A percentile compares a stretch with the other conserved stretches of the same genome.
phyloP scores from a whole-genome alignment of 1,140 invertebrate genomes.

The Pemphigus obesinymphae region DNA sequence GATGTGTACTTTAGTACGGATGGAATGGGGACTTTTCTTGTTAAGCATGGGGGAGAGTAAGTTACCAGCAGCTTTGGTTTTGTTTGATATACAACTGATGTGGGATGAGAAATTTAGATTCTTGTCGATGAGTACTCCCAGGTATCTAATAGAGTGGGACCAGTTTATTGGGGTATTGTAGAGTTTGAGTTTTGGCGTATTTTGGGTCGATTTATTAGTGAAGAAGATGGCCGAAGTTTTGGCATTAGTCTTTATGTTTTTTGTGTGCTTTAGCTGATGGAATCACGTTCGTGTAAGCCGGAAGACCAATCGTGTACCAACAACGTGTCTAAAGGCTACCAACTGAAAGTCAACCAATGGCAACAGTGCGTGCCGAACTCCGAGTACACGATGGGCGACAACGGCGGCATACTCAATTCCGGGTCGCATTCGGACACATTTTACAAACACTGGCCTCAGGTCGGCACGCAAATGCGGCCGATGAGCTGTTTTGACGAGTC shows the following conservation, averaged over 20 bases:
- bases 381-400: not conserved
- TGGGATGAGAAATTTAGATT: too few relatives aligned
- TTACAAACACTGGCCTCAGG: constrained; percentile 50
- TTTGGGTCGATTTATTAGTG: too few relatives aligned
- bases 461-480: constrained; percentile 50
- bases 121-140: too few relatives aligned
- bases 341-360: constrained; percentile 48
- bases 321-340: constrained; percentile 35
- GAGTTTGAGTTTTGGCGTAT: too few relatives aligned
- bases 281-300: constrained; percentile 48
- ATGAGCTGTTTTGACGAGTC: constrained; percentile 49
- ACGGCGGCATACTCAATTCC: constrained; percentile 35
- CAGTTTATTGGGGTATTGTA: too few relatives aligned
- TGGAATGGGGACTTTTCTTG: too few relatives aligned
- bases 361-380: constrained; percentile 44
- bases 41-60: too few relatives aligned
- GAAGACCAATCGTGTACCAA: constrained; percentile 43
- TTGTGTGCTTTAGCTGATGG: constrained; percentile 46
- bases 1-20: too few relatives aligned
- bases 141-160: too few relatives aligned
- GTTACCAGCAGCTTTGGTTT: too few relatives aligned
- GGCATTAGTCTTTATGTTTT: not conserved
- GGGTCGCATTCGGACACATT: constrained; percentile 46
- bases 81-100: too few relatives aligned
- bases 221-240: too few relatives aligned